These are phyloP conservation scores for Champsocephalus gunnari DNA, from an alignment of 2,797 vertebrate species.

Conservation along the genomic window DNA sequence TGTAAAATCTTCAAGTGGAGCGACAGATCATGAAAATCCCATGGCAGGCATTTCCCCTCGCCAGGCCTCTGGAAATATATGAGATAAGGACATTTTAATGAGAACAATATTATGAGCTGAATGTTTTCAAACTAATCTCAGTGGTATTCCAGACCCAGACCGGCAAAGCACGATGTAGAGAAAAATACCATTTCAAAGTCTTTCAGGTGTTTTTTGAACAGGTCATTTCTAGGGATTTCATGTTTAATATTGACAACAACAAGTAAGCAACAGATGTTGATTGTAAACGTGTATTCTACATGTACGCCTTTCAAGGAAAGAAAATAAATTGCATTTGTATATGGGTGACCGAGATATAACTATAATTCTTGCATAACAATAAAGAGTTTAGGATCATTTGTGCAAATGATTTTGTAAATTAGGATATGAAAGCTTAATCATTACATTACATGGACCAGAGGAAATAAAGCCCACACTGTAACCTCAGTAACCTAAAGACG, in stretches of 20 bases:
- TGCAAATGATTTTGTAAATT: constrained; percentile 52
- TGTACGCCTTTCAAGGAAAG: background rate
- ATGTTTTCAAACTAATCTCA: constrained; percentile 1
- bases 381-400: constrained; percentile 43
- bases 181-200: background rate
- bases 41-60: constrained; percentile 18
- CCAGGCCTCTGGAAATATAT: constrained; percentile 21
- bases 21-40: constrained; percentile 20
- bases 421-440: constrained; percentile 29
- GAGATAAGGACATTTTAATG: constrained; percentile 2
- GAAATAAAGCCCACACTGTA: constrained; percentile 38
- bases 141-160: background rate
- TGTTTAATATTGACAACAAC: constrained; percentile 15
- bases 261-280: background rate
- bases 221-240: background rate
- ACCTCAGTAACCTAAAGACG: constrained; percentile 15
- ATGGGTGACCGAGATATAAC: constrained; percentile 39
- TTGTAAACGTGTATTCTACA: background rate
- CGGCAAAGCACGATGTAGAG: background rate
- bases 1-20: constrained; percentile 6
- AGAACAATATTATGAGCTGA: background rate
- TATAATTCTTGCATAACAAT: constrained; percentile 29
- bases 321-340: constrained; percentile 32
- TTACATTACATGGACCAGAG: constrained; percentile 46
- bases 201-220: background rate